Base-by-base conservation (phyloP, 2,888 invertebrate genomes). In the Andrena chrysosceles region DNA sequence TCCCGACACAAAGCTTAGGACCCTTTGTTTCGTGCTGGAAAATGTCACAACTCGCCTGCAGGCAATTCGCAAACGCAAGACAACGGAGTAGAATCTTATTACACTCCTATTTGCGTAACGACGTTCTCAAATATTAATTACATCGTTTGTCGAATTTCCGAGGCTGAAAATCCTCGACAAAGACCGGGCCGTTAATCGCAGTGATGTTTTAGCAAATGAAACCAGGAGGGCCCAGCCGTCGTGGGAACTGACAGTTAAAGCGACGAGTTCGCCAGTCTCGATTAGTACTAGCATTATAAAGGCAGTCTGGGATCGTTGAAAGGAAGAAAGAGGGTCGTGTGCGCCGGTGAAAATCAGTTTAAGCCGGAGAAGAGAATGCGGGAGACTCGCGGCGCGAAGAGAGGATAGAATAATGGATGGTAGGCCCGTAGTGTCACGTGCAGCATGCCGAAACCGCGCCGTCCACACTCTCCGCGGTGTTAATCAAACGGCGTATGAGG, bases 401-500 rank as follows among this genome's bases (percentile, higher is more conserved):
- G 77, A 59, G 77, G 73, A 56, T 70, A 77, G 83, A 86, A 88
- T 92, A 92, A 93, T 91, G 91, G 91, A 92, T 91, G 90, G 87
- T 89, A 88, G 89, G 90, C 86, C 81, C 87, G 85, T 77, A 88
- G 91, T 92, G 93, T 93, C 92, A 92, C 87, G 89, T 68, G 90
- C 92, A 93, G 90, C 79, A 88, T 85, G 83, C 87, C 89, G 85
- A 91, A 90, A 89, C 91, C 90, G 87, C 89, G 89, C 86, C 89
- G 89, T 90, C 90, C 90, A 84, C 91, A 90, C 91, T 89, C 87
- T 82, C 86, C 83, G 81, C 80, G 87, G 88, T 92, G 93, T 93
- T 92, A 93, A 93, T 93, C 92, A 92, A 93, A 93, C 87, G 88
- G 83, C 83, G 85, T 85, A 80, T 86, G 87, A 87, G 88, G 56